Conservation (phyloP, 2,888 invertebrate genomes). For the Tanaodytes sp. region DNA sequence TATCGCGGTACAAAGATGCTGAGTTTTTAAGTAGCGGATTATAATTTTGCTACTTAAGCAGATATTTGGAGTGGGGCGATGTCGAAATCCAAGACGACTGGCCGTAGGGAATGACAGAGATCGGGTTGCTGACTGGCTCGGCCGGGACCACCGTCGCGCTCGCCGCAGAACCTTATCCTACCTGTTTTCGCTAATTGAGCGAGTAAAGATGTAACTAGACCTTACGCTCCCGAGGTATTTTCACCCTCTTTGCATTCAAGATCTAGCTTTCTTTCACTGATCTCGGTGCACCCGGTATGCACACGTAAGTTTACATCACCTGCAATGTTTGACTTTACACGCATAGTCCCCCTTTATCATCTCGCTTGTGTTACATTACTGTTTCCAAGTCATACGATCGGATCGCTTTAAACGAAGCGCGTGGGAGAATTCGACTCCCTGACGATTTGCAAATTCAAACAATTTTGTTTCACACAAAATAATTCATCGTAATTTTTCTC, state of each 20-base stretch:
- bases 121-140: slow-evolving; percentile 65
- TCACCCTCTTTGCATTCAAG: slow-evolving; percentile 67
- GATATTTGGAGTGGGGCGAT: slow-evolving; percentile 63
- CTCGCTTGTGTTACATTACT: too few species aligned
- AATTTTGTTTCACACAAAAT: too few species aligned
- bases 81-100: slow-evolving; percentile 69
- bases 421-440: too few species aligned
- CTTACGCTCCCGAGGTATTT: slow-evolving; percentile 71
- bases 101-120: slow-evolving; percentile 68
- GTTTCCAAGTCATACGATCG: too few species aligned
- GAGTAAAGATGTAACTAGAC: slow-evolving; percentile 73
- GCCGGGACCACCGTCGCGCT: slow-evolving; percentile 68
- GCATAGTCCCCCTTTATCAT: too few species aligned
- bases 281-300: slow-evolving; percentile 37
- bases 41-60: slow-evolving; percentile 67
- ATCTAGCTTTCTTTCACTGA: slow-evolving; percentile 62
- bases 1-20: slow-evolving; percentile 50
- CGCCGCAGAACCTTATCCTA: slow-evolving; percentile 70
- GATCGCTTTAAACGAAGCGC: too few species aligned
- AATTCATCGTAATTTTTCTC: too few species aligned
- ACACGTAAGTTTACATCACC: slow-evolving; percentile 33
- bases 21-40: slow-evolving; percentile 64
- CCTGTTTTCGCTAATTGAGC: slow-evolving; percentile 73
- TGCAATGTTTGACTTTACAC: too few species aligned
- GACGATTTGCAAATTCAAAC: too few species aligned